These are phyloP conservation scores for Bradypodion ventrale DNA, from an alignment of 2,797 vertebrate genomes.

Conservation along the genomic window DNA sequence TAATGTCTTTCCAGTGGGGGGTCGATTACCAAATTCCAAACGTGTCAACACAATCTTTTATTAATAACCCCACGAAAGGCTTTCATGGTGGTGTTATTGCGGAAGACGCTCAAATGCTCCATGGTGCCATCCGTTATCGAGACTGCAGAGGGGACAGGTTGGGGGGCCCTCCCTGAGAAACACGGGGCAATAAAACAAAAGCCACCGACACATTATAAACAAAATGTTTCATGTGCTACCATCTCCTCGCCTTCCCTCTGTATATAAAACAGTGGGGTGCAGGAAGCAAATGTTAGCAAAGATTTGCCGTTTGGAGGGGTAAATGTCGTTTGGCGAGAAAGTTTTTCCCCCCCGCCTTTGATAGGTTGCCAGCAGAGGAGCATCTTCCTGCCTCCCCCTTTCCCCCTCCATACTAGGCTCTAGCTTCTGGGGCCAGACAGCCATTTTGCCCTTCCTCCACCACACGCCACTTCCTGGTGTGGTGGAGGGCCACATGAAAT, in stretches of 20 bases:
- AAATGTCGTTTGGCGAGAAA: constrained; percentile 33
- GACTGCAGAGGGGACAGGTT: constrained; percentile 67
- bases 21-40: constrained; percentile 83
- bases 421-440: too few species aligned
- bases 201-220: constrained; percentile 76
- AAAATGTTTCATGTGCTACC: constrained; percentile 75
- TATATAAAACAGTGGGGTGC: constrained; percentile 80
- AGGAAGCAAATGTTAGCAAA: constrained; percentile 68
- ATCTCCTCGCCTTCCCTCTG: constrained; percentile 72
- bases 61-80: constrained; percentile 81
- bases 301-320: constrained; percentile 67
- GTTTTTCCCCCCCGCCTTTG: not conserved
- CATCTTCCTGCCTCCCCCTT: not conserved
- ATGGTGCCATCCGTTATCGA: constrained; percentile 79
- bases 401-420: not conserved
- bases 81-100: constrained; percentile 72
- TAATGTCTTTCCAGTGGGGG: constrained; percentile 82
- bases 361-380: constrained; percentile 20
- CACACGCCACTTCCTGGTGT: too few species aligned
- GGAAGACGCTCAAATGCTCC: constrained; percentile 71
- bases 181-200: constrained; percentile 77
- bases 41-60: constrained; percentile 87
- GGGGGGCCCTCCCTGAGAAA: constrained; percentile 12
- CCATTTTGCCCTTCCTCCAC: too few species aligned
- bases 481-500: too few species aligned